These are phyloP conservation scores for Drepana falcataria DNA, from an alignment of 2,888 invertebrate genomes.

Conservation along the genomic window DNA sequence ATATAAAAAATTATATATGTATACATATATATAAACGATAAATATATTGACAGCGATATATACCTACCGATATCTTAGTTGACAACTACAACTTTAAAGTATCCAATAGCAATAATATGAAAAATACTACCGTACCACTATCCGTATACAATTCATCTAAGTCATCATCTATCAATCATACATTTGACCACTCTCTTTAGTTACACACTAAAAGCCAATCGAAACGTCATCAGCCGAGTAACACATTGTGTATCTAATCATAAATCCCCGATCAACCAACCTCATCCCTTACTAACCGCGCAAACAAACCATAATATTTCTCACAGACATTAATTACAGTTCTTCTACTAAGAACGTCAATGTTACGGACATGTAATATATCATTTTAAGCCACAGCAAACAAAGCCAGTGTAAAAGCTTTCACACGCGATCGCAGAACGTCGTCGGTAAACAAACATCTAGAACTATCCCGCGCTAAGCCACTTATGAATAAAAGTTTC, in stretches of 20 bases:
- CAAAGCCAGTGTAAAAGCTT: slow-evolving; percentile 71
- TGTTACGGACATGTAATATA: slow-evolving; percentile 72
- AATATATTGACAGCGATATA: too few species aligned
- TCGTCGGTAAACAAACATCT: slow-evolving; percentile 69
- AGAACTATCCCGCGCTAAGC: slow-evolving; percentile 72
- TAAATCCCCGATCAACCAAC: slow-evolving; percentile 23
- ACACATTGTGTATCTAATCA: not conserved
- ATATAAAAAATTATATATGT: too few species aligned
- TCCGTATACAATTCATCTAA: too few species aligned
- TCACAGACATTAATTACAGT: slow-evolving; percentile 53
- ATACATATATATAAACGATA: too few species aligned
- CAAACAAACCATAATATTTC: slow-evolving; percentile 58
- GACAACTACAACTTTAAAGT: too few species aligned
- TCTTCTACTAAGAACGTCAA: slow-evolving; percentile 64
- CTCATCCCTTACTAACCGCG: slow-evolving; percentile 30
- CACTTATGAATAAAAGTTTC: slow-evolving; percentile 76
- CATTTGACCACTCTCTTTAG: too few species aligned
- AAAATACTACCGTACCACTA: too few species aligned
- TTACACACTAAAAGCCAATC: too few species aligned
- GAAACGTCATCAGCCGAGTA: not conserved
- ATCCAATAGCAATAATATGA: too few species aligned
- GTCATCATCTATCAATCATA: too few species aligned
- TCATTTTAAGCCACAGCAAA: slow-evolving; percentile 75
- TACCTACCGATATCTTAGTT: too few species aligned
- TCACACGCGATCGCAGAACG: slow-evolving; percentile 72